Percentiles rank a stretch among this genome's conserved stretches.
These are phyloP conservation scores for Zaprionus inermis DNA, from an alignment of 1,140 invertebrate genomes.

Conservation along the genomic window DNA sequence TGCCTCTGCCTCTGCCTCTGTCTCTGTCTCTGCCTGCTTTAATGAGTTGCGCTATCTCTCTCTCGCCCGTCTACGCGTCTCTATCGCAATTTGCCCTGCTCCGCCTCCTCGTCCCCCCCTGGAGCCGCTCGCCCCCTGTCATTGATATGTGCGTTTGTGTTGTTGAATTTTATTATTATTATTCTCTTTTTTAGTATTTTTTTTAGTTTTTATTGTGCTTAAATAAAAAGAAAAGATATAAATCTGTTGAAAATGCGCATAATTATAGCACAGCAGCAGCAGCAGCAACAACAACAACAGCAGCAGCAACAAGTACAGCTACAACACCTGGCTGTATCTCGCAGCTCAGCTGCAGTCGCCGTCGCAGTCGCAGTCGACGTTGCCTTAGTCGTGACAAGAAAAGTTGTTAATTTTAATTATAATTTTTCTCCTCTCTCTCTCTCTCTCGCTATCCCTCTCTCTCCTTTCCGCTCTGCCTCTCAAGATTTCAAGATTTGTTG, in stretches of 20 bases:
- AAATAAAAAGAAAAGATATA: conserved; percentile 67
- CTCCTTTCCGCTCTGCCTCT: conserved; percentile 27
- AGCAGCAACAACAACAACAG: conserved; percentile 42
- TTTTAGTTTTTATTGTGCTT: conserved; percentile 61
- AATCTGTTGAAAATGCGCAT: conserved; percentile 82
- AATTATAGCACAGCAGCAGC: conserved; percentile 65
- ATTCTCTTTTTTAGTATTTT: conserved; percentile 32
- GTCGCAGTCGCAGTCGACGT: conserved; percentile 36
- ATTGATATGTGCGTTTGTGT: conserved; percentile 36
- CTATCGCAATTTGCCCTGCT: conserved; percentile 25
- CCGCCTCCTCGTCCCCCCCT: background rate
- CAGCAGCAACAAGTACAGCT: conserved; percentile 30
- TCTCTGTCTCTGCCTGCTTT: conserved; percentile 58
- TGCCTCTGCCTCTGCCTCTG: conserved; percentile 39
- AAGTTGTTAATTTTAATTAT: conserved; percentile 83
- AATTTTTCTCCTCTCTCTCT: conserved; percentile 27
- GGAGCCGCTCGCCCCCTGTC: too few relatives aligned
- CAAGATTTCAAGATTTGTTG: conserved; percentile 36
- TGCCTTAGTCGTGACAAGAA: conserved; percentile 74
- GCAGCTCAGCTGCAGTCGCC: conserved; percentile 38
- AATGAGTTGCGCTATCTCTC: conserved; percentile 75
- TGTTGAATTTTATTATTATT: conserved; percentile 38
- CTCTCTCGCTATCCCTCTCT: background rate
- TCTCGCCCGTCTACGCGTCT: conserved; percentile 20
- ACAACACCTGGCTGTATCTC: conserved; percentile 29